Conservation (phyloP, 2,113 vertebrate species). For the Macquaria ambigua region DNA sequence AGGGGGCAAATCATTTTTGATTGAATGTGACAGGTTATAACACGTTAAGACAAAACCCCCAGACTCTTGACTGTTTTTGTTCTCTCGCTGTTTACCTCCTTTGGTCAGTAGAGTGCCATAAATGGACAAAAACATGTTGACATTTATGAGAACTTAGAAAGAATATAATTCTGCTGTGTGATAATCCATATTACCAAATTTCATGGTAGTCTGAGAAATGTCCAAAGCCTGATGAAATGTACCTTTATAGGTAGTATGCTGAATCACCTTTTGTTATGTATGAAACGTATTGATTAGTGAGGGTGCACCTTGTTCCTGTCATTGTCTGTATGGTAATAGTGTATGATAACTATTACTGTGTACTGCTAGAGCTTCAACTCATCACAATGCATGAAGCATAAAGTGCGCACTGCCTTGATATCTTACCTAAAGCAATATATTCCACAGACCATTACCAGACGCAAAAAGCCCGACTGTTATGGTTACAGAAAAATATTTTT, state of each 20-base stretch:
- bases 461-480: slow-evolving; percentile 67
- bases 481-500: slow-evolving; percentile 76
- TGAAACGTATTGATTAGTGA: slow-evolving; percentile 3
- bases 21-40: slow-evolving; percentile 63
- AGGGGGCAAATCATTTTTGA: slow-evolving; percentile 60
- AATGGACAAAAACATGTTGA: slow-evolving; percentile 44
- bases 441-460: slow-evolving; percentile 62
- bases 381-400: slow-evolving; percentile 14
- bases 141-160: slow-evolving; percentile 20
- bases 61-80: slow-evolving; percentile 31
- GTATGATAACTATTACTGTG: neutral
- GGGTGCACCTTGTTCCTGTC: neutral
- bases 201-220: neutral
- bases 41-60: slow-evolving; percentile 16
- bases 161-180: neutral
- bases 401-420: slow-evolving; percentile 20
- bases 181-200: slow-evolving; percentile 1
- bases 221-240: neutral
- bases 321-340: slow-evolving; percentile 9
- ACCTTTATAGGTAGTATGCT: neutral
- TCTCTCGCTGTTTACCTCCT: slow-evolving; percentile 12
- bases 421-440: slow-evolving; percentile 64
- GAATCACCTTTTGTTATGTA: slow-evolving; percentile 7
- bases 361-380: slow-evolving; percentile 3
- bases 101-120: slow-evolving; percentile 36